Evolutionary conservation across 2,888 invertebrate genomes (phyloP), one percentile per base, ranked within the genome.

Genomic region (Cancer borealis): DNA sequence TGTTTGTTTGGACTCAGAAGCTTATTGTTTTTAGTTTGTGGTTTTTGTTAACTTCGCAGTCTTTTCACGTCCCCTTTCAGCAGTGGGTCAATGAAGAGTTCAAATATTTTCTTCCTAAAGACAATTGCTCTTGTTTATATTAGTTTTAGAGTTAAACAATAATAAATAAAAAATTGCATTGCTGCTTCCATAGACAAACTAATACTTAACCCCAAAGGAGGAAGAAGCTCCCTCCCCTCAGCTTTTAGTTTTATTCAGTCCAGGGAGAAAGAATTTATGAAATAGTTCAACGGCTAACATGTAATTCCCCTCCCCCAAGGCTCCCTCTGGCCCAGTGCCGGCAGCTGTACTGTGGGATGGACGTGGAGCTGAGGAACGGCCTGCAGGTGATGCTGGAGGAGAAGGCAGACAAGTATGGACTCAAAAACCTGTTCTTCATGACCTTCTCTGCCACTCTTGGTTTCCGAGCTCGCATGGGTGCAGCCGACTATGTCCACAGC

Each of bases 291-390:
- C 17, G 17, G 3, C 6, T 10, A 12, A 49, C 49, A 10, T 49
- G 17, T 88, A 21, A 49, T 45, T 54, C 66, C 49, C n/a, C 17
- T 47, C 46, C 79, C 46, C 47, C 47, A 92, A 95, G 95, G 0
- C 97, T 99, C 96, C 99, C 99, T 0, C 96, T 99, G 54, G 97
- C 97, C 46, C 98, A 99, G 96, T 98, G 99, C 87, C 97, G 97
- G 49, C 99, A 99, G 96, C 97, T 98, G 93, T 99, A 98, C 96
- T 97, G 97, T 91, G 97, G 98, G 0, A 99, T 99, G 99, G 99
- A 99, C 96, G 97, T 99, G 95, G 97, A 97, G 73, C 97, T 99
- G 45, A 97, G 98, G 0, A 97, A 98, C 90, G 98, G 98, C 96
- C 96, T 97, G 3, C 96, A 96, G 94, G 95, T 96, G 4, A 98